Percentiles rank a stretch among this genome's conserved stretches.
Conservation (phyloP, 2,888 invertebrate species). For the Crocallis elinguaria region DNA sequence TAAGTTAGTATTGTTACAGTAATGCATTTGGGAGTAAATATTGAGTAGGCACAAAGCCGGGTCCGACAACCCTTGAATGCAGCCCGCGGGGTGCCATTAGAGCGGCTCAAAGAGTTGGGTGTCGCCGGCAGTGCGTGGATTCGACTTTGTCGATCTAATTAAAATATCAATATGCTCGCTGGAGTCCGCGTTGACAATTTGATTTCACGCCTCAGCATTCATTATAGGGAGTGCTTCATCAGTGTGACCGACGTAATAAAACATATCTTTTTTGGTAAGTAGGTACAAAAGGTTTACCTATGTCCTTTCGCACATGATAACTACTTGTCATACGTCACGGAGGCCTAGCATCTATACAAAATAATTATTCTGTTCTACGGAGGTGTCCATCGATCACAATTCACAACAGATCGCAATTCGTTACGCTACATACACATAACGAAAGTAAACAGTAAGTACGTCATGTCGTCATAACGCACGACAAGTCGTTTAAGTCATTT, state of each 20-base stretch:
- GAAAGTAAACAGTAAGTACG: too few relatives aligned
- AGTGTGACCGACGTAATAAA: conserved; percentile 25
- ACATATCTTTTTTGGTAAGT: too few relatives aligned
- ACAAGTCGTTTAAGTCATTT: too few relatives aligned
- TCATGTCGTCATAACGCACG: too few relatives aligned
- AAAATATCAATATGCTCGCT: conserved; percentile 84
- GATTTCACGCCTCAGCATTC: conserved; percentile 78
- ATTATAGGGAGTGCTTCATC: conserved; percentile 34
- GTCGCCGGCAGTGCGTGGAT: conserved; percentile 68
- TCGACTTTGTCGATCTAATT: conserved; percentile 84
- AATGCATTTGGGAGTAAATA: conserved; percentile 85
- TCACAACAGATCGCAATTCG: too few relatives aligned
- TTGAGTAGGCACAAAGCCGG: conserved; percentile 79
- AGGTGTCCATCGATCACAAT: too few relatives aligned
- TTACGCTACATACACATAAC: too few relatives aligned
- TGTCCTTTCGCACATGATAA: too few relatives aligned
- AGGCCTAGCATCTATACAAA: too few relatives aligned
- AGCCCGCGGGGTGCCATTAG: conserved; percentile 83
- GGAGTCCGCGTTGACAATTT: conserved; percentile 79
- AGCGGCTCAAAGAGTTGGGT: conserved; percentile 81
- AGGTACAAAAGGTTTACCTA: too few relatives aligned
- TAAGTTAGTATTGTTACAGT: conserved; percentile 81
- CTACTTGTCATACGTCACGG: too few relatives aligned
- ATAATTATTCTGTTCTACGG: too few relatives aligned
- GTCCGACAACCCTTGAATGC: conserved; percentile 80